Evolutionary conservation across 2,113 vertebrate genomes (phyloP), one percentile per base, ranked within the genome.

Genomic region (Lepisosteus oculatus): DNA sequence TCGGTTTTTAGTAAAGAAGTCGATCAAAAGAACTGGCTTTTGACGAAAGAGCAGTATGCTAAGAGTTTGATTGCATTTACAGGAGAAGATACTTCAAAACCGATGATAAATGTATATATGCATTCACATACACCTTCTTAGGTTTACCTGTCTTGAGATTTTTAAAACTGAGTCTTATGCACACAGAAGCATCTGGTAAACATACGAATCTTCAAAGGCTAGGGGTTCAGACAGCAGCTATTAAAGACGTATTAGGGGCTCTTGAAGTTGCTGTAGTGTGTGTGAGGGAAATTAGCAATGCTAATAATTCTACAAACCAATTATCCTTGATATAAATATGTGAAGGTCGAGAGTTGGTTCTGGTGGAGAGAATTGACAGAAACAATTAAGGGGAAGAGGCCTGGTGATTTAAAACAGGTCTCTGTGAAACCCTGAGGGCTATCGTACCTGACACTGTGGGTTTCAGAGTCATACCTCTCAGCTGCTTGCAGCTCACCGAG

Each of bases 281-380:
- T 41, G 14, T 74, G 79, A 76, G 17, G 69, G 72, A 85, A 86
- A 90, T 90, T 85, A 88, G 86, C 84, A 87, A 86, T 89, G 86
- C 87, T 85, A 87, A 89, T 88, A 87, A 87, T 89, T 88, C 77
- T 78, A 83, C 83, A 79, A 80, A 68, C 80, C 86, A 90, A 88
- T 89, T 89, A 90, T 77, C 81, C 73, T 74, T 77, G 78, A 84
- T 88, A 87, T 86, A 88, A 89, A 81, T 84, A 86, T 79, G 71
- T 65, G 74, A 73, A 80, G 83, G 80, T 87, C 0, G 71, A 76
- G 79, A 78, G 81, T 81, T 71, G 81, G 73, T 74, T 74, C 69
- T 78, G 79, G 79, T 85, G 79, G 70, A 55, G 51, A 51, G 65
- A 61, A 68, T 64, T 64, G 63, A 70, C 47, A 61, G 65, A 67